Base-by-base conservation (phyloP, 2,797 vertebrate species). In the Trichosurus vulpecula region DNA sequence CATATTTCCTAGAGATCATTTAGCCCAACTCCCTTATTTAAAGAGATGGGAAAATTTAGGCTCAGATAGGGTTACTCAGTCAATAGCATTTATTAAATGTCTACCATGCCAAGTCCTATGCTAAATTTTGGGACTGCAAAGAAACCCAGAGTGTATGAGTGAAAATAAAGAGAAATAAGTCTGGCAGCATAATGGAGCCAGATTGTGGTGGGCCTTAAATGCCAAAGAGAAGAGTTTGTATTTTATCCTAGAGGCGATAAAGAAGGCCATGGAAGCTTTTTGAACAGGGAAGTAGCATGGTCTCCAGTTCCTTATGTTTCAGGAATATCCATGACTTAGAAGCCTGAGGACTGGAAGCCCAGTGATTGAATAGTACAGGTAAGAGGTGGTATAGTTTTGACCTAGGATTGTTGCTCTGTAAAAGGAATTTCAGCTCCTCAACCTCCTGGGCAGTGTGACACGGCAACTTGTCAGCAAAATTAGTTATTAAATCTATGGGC, bases 1-100 rank as follows among this genome's bases (percentile, higher is more conserved):
- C 16, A 74, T 41, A 74, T 41, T 41, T 35, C 52, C n/a, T 55
- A 41, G 90, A 22, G 41, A 91, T 66, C 52, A 61, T 52, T 91
- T 90, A 4, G n/a, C n/a, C 14, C 94, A n/a, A 0, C 0, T 66
- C 90, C 29, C 0, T 93, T 61, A 89, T 10, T 92, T 93, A 90
- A 81, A 91, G 58, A 90, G n/a, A 54, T 90, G n/a, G 94, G 52
- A 25, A 55, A 92, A 81, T 54, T 93, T 93, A 91, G 89, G 93
- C 16, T 3, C 12, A 47, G 90, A 95, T n/a, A 54, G 10, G 51
- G 3, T 81, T 52, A 57, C 14, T 81, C 6, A 74, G 66, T n/a
- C 5, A 74, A 22, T 41, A 74, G 66, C 66, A 74, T 74, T 74
- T 74, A 41, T 74, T 41, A 74, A 41, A 74, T 74, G 16, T 66